Evolutionary conservation across 2,797 vertebrate species (phyloP), one percentile per base, ranked within the genome.

Genomic region (Karalla daura): DNA sequence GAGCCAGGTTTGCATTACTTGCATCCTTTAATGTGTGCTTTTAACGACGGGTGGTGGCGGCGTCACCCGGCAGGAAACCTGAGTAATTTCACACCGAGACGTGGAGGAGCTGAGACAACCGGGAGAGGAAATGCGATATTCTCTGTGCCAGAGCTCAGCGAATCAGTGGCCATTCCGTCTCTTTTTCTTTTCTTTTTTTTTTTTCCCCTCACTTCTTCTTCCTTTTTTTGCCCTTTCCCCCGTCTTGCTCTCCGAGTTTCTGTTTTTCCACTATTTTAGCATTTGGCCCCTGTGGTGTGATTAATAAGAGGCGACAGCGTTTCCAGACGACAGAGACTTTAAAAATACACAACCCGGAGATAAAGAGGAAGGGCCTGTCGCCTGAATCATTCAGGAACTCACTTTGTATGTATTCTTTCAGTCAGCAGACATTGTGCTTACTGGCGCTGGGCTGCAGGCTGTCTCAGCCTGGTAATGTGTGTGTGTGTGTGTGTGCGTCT

Each of bases 281-380:
- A 75, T 87, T 90, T 84, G 63, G 67, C 80, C 85, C 79, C 68
- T 15, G 70, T 80, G 83, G 88, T 84, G 89, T 89, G 89, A 91
- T 92, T 92, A 92, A 93, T 90, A 85, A 77, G 75, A 91, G 84
- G 73, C 55, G 87, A 88, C 88, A 88, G 75, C 65, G 71, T 89
- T 91, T 85, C 71, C 86, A 91, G 83, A 86, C 52, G 64, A 70
- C 60, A 32, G 68, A 81, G 78, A 84, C 50, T 79, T 86, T 88
- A 92, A 91, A 92, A 91, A 91, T 89, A 91, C 84, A 87, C 88
- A 87, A 90, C 77, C 77, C 56, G 27, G 76, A 83, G 88, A 92
- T 88, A 87, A 88, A 88, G 74, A 89, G 87, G 83, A 88, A 89
- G 86, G 64, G 75, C 71, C 81, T 88, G 89, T 87, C 86, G 88